phyloP scores from a whole-genome alignment of 1,140 invertebrate species.

The Coenobita brevimanus region DNA sequence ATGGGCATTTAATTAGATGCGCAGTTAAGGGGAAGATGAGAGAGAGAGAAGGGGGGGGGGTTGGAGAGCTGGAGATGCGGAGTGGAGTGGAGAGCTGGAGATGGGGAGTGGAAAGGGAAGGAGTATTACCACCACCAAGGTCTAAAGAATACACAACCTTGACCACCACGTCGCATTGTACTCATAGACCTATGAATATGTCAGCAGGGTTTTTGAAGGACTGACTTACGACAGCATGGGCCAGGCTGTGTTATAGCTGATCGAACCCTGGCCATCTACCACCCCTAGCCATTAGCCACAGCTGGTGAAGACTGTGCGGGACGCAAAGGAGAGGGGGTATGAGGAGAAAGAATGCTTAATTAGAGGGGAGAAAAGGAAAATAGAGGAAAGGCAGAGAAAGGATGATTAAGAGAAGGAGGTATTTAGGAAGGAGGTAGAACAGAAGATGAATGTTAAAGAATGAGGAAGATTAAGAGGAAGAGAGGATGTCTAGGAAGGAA shows the following conservation, averaged over 20 bases:
- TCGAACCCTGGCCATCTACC: too few species aligned
- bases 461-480: too few species aligned
- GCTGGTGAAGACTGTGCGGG: too few species aligned
- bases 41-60: background rate
- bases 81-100: too few species aligned
- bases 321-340: background rate
- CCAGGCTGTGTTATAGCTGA: too few species aligned
- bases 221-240: background rate
- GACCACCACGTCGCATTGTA: too few species aligned
- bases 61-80: background rate
- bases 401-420: background rate
- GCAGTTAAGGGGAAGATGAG: background rate
- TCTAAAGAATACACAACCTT: too few species aligned
- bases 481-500: too few species aligned
- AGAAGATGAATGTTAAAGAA: too few species aligned
- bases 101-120: background rate
- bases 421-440: too few species aligned
- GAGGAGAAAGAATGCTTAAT: background rate
- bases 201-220: background rate
- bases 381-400: background rate
- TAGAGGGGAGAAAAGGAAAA: background rate
- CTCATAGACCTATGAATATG: background rate
- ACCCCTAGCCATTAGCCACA: too few species aligned
- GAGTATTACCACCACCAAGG: background rate
- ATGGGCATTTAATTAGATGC: too few species aligned